Percentiles rank a stretch among this genome's conserved stretches.
Evolutionary conservation across 2,113 vertebrate species (phyloP).

Genomic region (Lethenteron reissneri): DNA sequence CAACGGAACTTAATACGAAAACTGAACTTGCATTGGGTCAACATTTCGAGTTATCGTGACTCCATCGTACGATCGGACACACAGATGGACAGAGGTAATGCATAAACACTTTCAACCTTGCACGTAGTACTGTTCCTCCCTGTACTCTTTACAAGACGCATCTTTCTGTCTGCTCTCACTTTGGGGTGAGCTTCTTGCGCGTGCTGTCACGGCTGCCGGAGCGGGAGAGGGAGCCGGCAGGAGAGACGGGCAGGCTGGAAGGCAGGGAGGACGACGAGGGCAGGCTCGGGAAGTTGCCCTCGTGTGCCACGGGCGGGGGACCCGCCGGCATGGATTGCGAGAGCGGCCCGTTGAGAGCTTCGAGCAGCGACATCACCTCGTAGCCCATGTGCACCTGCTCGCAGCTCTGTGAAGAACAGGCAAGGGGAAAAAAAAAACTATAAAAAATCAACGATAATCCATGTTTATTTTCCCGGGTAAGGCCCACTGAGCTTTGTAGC

Average conservation of each 20-base stretch:
- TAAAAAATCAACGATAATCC: too few species aligned
- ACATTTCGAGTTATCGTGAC: too few species aligned
- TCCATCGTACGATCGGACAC: too few species aligned
- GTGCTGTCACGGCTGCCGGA: slow-evolving; percentile 38
- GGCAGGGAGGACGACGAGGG: slow-evolving; percentile 46
- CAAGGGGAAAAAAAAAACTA: slow-evolving; percentile 9
- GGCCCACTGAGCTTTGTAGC: background rate
- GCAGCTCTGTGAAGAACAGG: slow-evolving; percentile 31
- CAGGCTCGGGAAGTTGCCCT: slow-evolving; percentile 30
- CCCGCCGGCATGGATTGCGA: slow-evolving; percentile 35
- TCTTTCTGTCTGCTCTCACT: slow-evolving; percentile 30
- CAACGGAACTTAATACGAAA: too few species aligned
- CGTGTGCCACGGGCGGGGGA: slow-evolving; percentile 33
- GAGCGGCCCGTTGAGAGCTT: slow-evolving; percentile 76
- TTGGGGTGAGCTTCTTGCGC: slow-evolving; percentile 59
- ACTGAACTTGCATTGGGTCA: too few species aligned
- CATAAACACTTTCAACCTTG: too few species aligned
- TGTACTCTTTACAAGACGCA: too few species aligned
- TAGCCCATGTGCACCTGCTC: slow-evolving; percentile 81
- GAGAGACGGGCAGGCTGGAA: slow-evolving; percentile 34
- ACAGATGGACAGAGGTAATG: too few species aligned
- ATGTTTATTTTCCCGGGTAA: background rate
- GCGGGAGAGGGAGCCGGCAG: slow-evolving; percentile 39
- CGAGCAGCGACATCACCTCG: slow-evolving; percentile 75
- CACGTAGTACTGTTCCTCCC: too few species aligned